Evolutionary conservation across 2,797 vertebrate species (phyloP).

Genomic region (Sebastes oblongus): DNA sequence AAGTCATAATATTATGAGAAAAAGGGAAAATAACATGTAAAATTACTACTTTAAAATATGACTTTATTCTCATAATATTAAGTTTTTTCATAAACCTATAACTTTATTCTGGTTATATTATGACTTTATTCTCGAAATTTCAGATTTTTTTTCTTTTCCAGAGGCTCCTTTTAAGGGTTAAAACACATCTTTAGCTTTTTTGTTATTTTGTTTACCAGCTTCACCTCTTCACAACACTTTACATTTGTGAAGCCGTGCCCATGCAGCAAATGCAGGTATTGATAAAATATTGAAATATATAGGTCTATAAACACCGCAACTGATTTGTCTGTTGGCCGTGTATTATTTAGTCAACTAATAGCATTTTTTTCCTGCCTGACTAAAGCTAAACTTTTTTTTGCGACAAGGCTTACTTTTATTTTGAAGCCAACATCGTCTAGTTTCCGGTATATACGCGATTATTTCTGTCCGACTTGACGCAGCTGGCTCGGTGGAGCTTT

Average conservation of each 20-base stretch:
- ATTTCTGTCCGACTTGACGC: slow-evolving; percentile 9
- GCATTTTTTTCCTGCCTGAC: too few species aligned
- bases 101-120: too few species aligned
- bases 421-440: not conserved
- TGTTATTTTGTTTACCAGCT: not conserved
- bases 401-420: slow-evolving; percentile 23
- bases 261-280: not conserved
- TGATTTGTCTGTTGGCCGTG: not conserved
- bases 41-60: too few species aligned
- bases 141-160: too few species aligned
- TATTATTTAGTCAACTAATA: not conserved
- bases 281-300: not conserved
- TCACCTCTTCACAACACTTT: not conserved
- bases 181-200: not conserved
- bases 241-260: not conserved
- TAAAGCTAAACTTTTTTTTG: not conserved
- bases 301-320: not conserved
- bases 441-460: not conserved
- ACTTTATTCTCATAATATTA: too few species aligned
- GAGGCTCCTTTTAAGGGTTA: not conserved
- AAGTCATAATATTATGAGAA: too few species aligned
- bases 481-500: slow-evolving; percentile 30
- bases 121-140: too few species aligned
- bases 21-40: too few species aligned
- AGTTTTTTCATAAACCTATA: too few species aligned